A percentile compares a stretch with the other conserved stretches of the same genome.
These are phyloP conservation scores for Camarhynchus parvulus DNA, from an alignment of 2,113 vertebrate genomes.

Conservation along the genomic window DNA sequence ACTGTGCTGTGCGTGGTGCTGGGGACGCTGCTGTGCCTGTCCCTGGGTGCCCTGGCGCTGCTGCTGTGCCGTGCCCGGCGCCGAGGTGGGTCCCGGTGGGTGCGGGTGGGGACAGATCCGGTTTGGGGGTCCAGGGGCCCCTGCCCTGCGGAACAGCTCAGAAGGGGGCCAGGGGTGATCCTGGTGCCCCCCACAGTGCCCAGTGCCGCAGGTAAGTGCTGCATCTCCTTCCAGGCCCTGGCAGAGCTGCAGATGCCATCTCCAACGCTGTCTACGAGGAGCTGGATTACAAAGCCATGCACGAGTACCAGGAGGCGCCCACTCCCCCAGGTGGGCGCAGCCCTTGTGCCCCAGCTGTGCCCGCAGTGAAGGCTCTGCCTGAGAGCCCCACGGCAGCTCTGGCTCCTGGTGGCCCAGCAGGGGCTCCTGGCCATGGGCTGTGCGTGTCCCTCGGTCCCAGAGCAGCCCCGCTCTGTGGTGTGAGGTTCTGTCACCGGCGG, in stretches of 20 bases:
- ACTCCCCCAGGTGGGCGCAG: not conserved
- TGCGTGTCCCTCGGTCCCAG: fast-evolving
- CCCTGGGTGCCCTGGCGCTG: not conserved
- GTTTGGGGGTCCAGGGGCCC: too few relatives aligned
- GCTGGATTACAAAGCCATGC: not conserved
- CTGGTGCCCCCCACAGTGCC: fast-evolving
- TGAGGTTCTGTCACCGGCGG: fast-evolving
- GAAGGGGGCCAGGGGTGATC: too few relatives aligned
- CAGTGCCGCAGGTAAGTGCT: fast-evolving
- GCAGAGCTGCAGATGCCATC: fast-evolving
- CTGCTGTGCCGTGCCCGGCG: not conserved
- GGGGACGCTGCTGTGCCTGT: conserved; percentile 19
- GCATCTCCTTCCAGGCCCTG: fast-evolving
- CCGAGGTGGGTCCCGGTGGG: not conserved
- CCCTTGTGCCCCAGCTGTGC: not conserved
- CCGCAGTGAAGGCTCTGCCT: fast-evolving
- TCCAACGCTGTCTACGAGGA: not conserved
- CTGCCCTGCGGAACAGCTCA: too few relatives aligned
- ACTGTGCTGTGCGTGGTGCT: not conserved
- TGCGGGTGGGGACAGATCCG: fast-evolving
- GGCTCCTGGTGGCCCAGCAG: fast-evolving
- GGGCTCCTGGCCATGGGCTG: fast-evolving
- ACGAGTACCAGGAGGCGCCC: not conserved
- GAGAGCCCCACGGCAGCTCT: fast-evolving
- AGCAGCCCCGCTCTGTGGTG: fast-evolving